These are phyloP conservation scores for Aythya baeri DNA, from an alignment of 2,113 vertebrate species.

Conservation along the genomic window DNA sequence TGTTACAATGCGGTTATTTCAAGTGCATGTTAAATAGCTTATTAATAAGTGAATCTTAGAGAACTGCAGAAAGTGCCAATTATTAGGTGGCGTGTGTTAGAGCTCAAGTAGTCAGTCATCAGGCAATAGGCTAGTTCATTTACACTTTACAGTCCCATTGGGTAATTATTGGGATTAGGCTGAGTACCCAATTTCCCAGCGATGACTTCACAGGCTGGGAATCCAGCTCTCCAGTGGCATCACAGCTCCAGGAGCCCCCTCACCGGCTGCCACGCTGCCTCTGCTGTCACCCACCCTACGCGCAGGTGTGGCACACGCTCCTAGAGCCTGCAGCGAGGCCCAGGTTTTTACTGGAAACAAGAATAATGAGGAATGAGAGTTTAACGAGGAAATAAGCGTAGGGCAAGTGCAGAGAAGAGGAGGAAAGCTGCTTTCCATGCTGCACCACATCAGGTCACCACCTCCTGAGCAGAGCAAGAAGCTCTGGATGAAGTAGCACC, in stretches of 20 bases:
- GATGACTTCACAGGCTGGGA: slow-evolving; percentile 62
- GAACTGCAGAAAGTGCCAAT: slow-evolving; percentile 11
- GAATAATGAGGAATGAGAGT: not conserved
- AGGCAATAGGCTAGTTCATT: not conserved
- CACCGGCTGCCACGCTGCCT: not conserved
- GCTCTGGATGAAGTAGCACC: not conserved
- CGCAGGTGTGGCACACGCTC: not conserved
- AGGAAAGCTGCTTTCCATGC: not conserved
- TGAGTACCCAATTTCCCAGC: slow-evolving; percentile 32
- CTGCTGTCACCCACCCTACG: not conserved
- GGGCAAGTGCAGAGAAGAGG: not conserved
- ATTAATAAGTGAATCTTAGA: slow-evolving; percentile 44
- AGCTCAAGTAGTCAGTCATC: not conserved
- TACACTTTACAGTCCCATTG: slow-evolving; percentile 33
- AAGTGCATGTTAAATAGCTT: slow-evolving; percentile 36
- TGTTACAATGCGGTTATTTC: slow-evolving; percentile 22
- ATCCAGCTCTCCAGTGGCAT: slow-evolving; percentile 25
- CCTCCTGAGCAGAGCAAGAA: not conserved
- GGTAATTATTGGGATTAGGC: slow-evolving; percentile 38
- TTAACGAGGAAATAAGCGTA: not conserved
- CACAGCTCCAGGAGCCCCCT: not conserved
- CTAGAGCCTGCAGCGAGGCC: not conserved
- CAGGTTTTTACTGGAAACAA: not conserved
- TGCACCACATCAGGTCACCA: not conserved
- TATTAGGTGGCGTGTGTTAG: not conserved